These are phyloP conservation scores for Melikaiella ostensackeni DNA, from an alignment of 2,888 invertebrate species.

Conservation along the genomic window DNA sequence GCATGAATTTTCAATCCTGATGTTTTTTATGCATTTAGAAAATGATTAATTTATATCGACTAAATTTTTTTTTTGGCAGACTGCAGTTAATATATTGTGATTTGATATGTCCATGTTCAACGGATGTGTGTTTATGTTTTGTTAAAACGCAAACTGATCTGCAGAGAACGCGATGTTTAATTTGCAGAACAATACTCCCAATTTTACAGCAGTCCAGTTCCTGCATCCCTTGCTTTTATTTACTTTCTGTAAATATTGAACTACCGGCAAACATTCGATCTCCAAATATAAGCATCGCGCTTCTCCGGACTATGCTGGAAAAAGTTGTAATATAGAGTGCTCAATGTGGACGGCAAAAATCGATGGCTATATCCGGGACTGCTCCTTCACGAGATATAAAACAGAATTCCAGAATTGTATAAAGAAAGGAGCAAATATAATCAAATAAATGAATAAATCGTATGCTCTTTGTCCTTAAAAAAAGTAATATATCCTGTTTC, in stretches of 20 bases:
- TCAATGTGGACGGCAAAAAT: slow-evolving; percentile 2
- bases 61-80: too few relatives aligned
- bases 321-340: slow-evolving; percentile 30
- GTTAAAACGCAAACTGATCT: slow-evolving; percentile 2
- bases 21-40: too few relatives aligned
- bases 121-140: background rate
- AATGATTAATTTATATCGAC: too few relatives aligned
- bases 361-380: background rate
- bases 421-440: background rate
- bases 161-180: slow-evolving; percentile 19
- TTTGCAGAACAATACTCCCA: slow-evolving; percentile 17
- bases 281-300: slow-evolving; percentile 50
- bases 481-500: background rate
- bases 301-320: slow-evolving; percentile 26
- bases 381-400: background rate
- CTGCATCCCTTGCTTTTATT: slow-evolving; percentile 14
- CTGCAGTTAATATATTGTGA: background rate
- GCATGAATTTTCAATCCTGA: too few relatives aligned
- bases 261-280: slow-evolving; percentile 50
- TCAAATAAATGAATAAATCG: background rate
- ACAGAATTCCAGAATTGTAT: background rate
- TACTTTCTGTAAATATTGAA: slow-evolving; percentile 52
- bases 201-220: slow-evolving; percentile 14
- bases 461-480: background rate
- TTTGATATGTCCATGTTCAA: background rate